Evolutionary conservation across 2,888 invertebrate genomes (phyloP).

Genomic region (Leptinotarsa tumamoca): DNA sequence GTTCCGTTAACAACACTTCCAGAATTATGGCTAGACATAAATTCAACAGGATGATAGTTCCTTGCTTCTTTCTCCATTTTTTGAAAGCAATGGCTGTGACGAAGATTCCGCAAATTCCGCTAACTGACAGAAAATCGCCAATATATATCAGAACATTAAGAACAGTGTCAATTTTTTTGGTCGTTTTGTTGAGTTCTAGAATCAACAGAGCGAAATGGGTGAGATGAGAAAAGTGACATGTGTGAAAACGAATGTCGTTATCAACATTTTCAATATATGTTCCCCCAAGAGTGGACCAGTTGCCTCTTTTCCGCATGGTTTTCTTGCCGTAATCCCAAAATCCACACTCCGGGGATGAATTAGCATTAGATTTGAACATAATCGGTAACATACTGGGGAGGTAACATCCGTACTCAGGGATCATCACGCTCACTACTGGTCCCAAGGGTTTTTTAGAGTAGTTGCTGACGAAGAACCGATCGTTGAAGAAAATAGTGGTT

Average conservation of each 20-base stretch:
- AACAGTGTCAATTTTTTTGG: slow-evolving; percentile 63
- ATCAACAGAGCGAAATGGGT: slow-evolving; percentile 73
- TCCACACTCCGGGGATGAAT: slow-evolving; percentile 64
- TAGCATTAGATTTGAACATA: slow-evolving; percentile 66
- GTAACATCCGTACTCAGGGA: slow-evolving; percentile 71
- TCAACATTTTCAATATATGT: slow-evolving; percentile 60
- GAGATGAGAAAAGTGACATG: slow-evolving; percentile 71
- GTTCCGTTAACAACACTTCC: slow-evolving; percentile 63
- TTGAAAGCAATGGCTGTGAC: slow-evolving; percentile 70
- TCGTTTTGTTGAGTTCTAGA: slow-evolving; percentile 43
- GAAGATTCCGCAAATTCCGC: slow-evolving; percentile 69
- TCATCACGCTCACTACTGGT: slow-evolving; percentile 72
- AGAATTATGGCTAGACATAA: slow-evolving; percentile 69
- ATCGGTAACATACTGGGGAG: slow-evolving; percentile 71
- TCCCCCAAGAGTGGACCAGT: slow-evolving; percentile 73
- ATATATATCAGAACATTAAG: slow-evolving; percentile 69
- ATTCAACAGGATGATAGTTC: slow-evolving; percentile 73
- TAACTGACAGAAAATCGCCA: slow-evolving; percentile 68
- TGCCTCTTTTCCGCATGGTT: slow-evolving; percentile 60
- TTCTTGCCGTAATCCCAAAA: slow-evolving; percentile 70
- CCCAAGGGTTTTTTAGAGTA: slow-evolving; percentile 38
- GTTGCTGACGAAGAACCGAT: slow-evolving; percentile 58
- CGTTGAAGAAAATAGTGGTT: slow-evolving; percentile 58
- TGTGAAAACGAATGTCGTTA: slow-evolving; percentile 65
- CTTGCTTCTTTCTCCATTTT: slow-evolving; percentile 73